Evolutionary conservation across 2,797 vertebrate genomes (phyloP).

Genomic region (Fundulus diaphanus): DNA sequence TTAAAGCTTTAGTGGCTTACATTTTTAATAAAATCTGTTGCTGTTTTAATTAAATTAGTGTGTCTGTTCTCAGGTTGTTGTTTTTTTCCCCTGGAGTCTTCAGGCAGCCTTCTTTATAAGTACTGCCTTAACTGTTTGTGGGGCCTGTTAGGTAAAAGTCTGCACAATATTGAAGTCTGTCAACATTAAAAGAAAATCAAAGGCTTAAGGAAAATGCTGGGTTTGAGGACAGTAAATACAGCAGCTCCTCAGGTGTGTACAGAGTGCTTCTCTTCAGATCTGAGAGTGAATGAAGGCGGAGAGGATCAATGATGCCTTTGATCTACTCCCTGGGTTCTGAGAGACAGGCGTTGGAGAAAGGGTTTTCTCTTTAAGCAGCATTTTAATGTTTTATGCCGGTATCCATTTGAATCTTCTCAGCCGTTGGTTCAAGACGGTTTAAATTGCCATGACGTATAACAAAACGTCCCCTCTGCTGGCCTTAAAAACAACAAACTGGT

Average conservation of each 20-base stretch:
- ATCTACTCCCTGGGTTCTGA: slow-evolving; percentile 66
- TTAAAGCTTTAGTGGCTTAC: slow-evolving; percentile 18
- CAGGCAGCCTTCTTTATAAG: slow-evolving; percentile 3
- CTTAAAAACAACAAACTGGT: neutral
- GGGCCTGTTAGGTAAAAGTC: neutral
- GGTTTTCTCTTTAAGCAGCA: slow-evolving; percentile 10
- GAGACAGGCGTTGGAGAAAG: slow-evolving; percentile 21
- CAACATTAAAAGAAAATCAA: slow-evolving; percentile 19
- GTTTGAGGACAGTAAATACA: slow-evolving; percentile 9
- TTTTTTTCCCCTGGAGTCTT: neutral
- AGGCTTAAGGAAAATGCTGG: neutral
- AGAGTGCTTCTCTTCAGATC: slow-evolving; percentile 53
- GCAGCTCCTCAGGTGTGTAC: slow-evolving; percentile 22
- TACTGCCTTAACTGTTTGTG: slow-evolving; percentile 11
- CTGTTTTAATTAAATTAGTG: slow-evolving; percentile 26
- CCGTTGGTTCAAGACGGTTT: slow-evolving; percentile 9
- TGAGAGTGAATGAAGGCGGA: slow-evolving; percentile 59
- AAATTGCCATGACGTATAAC: neutral
- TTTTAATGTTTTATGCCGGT: slow-evolving; percentile 35
- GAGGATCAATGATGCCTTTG: slow-evolving; percentile 70
- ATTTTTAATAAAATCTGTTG: slow-evolving; percentile 21
- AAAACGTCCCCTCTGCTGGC: neutral
- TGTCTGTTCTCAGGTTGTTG: neutral
- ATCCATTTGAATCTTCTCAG: slow-evolving; percentile 22
- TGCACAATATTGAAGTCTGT: neutral